Evolutionary conservation across 2,113 vertebrate species (phyloP), one percentile per base, ranked within the genome.

Genomic region (Apodemus speciosus): DNA sequence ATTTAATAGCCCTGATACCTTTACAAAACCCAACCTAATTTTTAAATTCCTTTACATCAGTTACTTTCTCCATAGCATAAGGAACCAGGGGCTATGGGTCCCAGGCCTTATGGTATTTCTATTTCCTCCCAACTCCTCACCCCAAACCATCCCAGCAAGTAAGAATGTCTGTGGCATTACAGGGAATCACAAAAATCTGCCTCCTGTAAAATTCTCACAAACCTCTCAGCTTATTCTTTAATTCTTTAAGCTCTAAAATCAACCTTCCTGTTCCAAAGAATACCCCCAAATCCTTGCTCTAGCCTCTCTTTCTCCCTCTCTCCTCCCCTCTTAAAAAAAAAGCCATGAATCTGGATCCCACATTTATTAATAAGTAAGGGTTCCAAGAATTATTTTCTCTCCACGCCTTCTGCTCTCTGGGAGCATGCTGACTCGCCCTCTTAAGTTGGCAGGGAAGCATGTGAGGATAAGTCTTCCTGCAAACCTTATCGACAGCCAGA

Each of bases 241-340:
- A 97, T 96, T 96, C 85, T 56, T 80, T 90, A 95, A 96, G 92
- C 96, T 95, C 79, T 86, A 83, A 95, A 97, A 90, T 96, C 92
- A 94, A 90, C 89, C 32, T 92, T 79, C 76, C 35, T 96, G 68
- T 72, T 96, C 95, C 85, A 75, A 96, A 95, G 80, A 95, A 62
- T 81, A 81, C 89, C 89, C 95, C 91, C 84, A 94, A 95, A 95
- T 95, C 85, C 89, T 90, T 53, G 49, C 16, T 93, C 85, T 94
- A 49, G 85, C 87, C 80, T 80, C 56, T 20, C 56, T 20, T 15
- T 56, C 16, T 58, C 56, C 5, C 58, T 60, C 58, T 9, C 81
- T 92, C 85, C 94, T 71, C 10, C 58, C 13, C 53, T 8, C 73
- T 40, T 38, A 18, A 38, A 38, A 72, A 56, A 81, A 81, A 96